Conservation (phyloP, 2,113 vertebrate genomes). For the Hydropotes inermis region DNA sequence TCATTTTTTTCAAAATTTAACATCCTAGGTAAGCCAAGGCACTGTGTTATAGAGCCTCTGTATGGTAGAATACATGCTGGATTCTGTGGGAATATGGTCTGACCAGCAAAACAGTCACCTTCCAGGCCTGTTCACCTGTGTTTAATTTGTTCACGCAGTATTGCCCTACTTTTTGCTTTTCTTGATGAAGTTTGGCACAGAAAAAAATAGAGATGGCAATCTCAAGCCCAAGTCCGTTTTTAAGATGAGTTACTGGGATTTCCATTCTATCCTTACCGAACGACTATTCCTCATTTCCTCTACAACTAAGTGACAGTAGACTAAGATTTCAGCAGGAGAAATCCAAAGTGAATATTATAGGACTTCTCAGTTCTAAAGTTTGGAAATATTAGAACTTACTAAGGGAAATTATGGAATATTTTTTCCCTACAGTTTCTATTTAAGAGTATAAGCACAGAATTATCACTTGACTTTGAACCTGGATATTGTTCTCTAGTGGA, state of each 20-base stretch:
- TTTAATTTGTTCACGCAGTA: neutral
- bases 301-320: neutral
- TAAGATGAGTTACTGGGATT: neutral
- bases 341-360: neutral
- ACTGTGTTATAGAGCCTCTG: neutral
- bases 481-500: neutral
- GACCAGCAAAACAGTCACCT: neutral
- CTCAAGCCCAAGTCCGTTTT: neutral
- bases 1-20: constrained; percentile 99
- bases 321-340: neutral
- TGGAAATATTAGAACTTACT: neutral
- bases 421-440: neutral
- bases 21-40: constrained; percentile 86
- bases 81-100: neutral
- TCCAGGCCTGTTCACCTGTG: neutral
- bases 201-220: neutral
- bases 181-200: neutral
- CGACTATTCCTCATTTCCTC: neutral
- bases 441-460: neutral
- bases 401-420: neutral
- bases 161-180: neutral
- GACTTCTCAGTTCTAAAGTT: neutral
- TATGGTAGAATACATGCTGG: neutral
- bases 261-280: neutral
- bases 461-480: neutral